Conservation (phyloP, 2,797 vertebrate species). For the Lepus townsendii region DNA sequence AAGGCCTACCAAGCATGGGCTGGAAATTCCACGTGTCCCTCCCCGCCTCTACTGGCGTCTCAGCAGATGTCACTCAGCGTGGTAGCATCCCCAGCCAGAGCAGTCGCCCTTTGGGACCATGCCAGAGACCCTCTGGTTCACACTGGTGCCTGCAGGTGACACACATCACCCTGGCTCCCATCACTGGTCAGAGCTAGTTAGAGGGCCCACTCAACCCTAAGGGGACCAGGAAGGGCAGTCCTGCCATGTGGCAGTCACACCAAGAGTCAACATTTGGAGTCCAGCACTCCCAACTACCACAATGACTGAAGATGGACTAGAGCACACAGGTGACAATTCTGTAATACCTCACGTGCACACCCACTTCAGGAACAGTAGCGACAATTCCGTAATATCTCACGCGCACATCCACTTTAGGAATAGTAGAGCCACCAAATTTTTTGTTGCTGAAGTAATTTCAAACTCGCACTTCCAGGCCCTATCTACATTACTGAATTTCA, state of each 20-base stretch:
- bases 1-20: not conserved
- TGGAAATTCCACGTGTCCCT: no score
- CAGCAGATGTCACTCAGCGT: not conserved
- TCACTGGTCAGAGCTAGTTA: not conserved
- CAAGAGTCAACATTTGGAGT: not conserved
- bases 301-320: not conserved
- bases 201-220: not conserved
- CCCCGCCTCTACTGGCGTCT: not conserved
- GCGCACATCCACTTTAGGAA: rapidly evolving
- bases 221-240: not conserved
- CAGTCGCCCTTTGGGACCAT: not conserved
- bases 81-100: not conserved
- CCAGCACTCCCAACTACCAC: rapidly evolving
- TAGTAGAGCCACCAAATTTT: rapidly evolving
- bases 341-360: no score
- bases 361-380: no score
- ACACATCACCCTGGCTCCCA: no score
- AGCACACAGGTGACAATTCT: no score
- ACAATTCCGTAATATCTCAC: rapidly evolving
- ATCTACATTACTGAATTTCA: not conserved
- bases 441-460: not conserved
- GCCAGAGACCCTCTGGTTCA: not conserved
- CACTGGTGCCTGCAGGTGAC: not conserved
- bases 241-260: rapidly evolving
- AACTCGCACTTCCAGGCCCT: not conserved